Conservation (phyloP, 2,113 vertebrate genomes). For the Callaeas wilsoni region DNA sequence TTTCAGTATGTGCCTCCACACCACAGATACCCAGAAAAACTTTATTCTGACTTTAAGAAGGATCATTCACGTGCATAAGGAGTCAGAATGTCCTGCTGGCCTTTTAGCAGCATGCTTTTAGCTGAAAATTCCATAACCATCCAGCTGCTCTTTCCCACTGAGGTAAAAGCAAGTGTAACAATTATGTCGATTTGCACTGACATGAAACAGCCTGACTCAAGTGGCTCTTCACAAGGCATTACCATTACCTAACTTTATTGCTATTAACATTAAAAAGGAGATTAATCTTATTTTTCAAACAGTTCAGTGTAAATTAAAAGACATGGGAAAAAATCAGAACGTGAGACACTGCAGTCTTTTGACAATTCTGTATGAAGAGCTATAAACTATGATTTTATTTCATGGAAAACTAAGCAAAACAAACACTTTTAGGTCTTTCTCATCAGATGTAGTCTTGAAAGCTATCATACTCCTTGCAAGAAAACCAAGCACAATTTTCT, state of each 20-base stretch:
- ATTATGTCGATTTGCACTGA: background rate
- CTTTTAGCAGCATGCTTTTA: background rate
- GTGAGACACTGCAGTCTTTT: background rate
- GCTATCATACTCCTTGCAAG: background rate
- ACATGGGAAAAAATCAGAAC: background rate
- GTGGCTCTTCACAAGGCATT: background rate
- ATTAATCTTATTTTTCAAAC: background rate
- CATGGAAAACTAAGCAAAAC: background rate
- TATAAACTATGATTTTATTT: background rate
- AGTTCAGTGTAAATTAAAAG: background rate
- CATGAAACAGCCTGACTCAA: background rate
- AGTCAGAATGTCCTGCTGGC: background rate
- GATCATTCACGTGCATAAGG: background rate
- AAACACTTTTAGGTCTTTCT: background rate
- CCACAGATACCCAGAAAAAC: background rate
- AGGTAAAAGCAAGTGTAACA: background rate
- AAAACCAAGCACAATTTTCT: background rate
- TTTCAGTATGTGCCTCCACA: background rate
- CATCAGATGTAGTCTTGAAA: background rate
- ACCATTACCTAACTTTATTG: background rate
- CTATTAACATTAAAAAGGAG: background rate
- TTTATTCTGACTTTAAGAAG: background rate
- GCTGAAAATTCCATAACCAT: background rate
- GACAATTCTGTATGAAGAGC: background rate
- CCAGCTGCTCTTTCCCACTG: background rate